phyloP scores from a whole-genome alignment of 2,888 invertebrate species.

The Pristionchus arcanus region DNA sequence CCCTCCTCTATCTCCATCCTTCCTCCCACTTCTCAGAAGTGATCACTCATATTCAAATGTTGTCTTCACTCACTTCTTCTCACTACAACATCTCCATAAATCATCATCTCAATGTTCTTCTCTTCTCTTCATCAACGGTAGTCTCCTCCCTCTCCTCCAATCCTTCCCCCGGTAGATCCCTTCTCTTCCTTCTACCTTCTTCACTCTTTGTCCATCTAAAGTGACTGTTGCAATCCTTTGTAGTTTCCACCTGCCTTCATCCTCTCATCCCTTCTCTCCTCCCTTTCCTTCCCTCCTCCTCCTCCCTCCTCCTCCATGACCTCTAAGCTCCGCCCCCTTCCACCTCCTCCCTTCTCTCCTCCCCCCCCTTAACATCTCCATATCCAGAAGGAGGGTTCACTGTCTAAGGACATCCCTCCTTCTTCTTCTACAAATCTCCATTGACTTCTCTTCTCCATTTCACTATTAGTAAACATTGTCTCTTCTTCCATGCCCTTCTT shows the following conservation, averaged over 20 bases:
- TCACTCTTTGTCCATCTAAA: conserved; percentile 8
- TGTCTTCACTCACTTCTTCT: conserved; percentile 31
- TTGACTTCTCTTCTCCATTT: conserved; percentile 30
- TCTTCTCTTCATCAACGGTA: neutral
- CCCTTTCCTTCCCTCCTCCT: neutral
- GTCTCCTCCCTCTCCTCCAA: neutral
- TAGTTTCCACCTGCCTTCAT: conserved; percentile 35
- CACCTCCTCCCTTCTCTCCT: conserved; percentile 18
- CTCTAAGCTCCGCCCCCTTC: conserved; percentile 40
- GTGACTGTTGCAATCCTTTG: conserved; percentile 40
- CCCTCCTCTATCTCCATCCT: neutral
- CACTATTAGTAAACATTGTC: conserved; percentile 4
- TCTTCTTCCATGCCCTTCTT: neutral
- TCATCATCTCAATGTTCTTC: conserved; percentile 46
- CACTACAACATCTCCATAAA: conserved; percentile 43
- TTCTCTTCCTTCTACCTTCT: conserved; percentile 4
- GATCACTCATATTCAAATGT: conserved; percentile 48
- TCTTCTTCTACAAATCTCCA: conserved; percentile 28
- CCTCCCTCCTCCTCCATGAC: conserved; percentile 19
- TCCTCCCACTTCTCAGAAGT: conserved; percentile 10
- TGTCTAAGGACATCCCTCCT: conserved; percentile 15
- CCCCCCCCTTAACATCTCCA: conserved; percentile 19
- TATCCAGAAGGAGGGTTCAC: conserved; percentile 38
- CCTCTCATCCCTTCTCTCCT: neutral
- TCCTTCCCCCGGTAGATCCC: conserved; percentile 22